Percentiles rank a stretch among this genome's conserved stretches.
These are phyloP conservation scores for Xyrichtys novacula DNA, from an alignment of 2,797 vertebrate species.

Conservation along the genomic window DNA sequence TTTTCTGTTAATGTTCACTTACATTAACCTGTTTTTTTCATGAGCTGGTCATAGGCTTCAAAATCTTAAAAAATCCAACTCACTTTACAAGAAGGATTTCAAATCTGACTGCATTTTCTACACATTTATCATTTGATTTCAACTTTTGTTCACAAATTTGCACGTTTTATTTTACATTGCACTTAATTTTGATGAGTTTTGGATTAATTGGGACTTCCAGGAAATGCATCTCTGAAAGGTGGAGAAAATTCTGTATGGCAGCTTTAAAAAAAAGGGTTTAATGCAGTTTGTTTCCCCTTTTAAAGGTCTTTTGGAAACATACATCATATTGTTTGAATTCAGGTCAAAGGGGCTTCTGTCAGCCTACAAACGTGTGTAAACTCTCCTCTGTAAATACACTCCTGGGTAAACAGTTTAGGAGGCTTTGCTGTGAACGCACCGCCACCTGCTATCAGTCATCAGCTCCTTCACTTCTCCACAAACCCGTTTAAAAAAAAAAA, in stretches of 20 bases:
- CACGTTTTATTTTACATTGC: too few relatives aligned
- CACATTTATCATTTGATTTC: too few relatives aligned
- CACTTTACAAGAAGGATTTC: not conserved
- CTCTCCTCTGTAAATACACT: slow-evolving; percentile 62
- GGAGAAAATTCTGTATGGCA: slow-evolving; percentile 2
- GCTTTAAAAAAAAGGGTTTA: not conserved
- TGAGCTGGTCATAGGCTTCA: not conserved
- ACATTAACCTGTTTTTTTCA: not conserved
- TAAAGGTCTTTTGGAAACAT: not conserved
- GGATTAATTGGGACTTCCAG: too few relatives aligned
- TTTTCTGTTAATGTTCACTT: not conserved
- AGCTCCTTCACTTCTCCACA: slow-evolving; percentile 52
- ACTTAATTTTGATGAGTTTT: too few relatives aligned
- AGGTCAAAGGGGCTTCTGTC: slow-evolving; percentile 15
- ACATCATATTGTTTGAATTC: slow-evolving; percentile 22
- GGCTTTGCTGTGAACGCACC: slow-evolving; percentile 33
- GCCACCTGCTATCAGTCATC: slow-evolving; percentile 65
- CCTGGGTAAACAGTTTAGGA: slow-evolving; percentile 58
- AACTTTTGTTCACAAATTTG: too few relatives aligned
- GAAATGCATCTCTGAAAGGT: slow-evolving; percentile 6
- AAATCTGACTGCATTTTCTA: too few relatives aligned
- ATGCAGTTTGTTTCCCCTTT: slow-evolving; percentile 9
- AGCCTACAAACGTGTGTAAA: slow-evolving; percentile 39
- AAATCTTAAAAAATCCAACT: not conserved
- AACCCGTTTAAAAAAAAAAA: slow-evolving; percentile 24